phyloP scores from a whole-genome alignment of 2,113 vertebrate species.

The Lota lota region DNA sequence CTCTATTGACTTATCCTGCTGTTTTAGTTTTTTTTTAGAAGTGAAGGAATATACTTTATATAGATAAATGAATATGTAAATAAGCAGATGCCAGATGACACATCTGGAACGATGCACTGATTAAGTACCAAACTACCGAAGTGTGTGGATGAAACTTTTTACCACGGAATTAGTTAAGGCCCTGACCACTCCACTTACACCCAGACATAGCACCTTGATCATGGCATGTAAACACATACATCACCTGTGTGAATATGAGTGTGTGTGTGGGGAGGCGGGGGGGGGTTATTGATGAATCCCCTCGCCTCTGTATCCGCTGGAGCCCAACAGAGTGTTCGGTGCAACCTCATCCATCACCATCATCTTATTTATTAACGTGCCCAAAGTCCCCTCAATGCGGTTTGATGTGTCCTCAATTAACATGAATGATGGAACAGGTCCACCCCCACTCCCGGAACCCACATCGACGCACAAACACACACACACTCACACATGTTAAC shows the following conservation, averaged over 20 bases:
- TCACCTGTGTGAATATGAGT: too few relatives aligned
- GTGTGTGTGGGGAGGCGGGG: too few relatives aligned
- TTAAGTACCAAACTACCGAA: conserved; percentile 10
- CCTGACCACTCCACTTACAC: too few relatives aligned
- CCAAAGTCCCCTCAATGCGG: conserved; percentile 61
- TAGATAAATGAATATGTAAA: conserved; percentile 27
- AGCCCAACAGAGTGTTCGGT: conserved; percentile 50
- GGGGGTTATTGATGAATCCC: conserved; percentile 55
- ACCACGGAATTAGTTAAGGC: too few relatives aligned
- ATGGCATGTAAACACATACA: too few relatives aligned
- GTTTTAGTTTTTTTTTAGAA: too few relatives aligned
- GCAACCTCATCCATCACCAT: conserved; percentile 69
- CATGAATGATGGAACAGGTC: conserved; percentile 65
- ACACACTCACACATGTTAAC: conserved; percentile 16
- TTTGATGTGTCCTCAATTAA: conserved; percentile 76
- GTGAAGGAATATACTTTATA: too few relatives aligned
- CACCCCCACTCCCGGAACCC: conserved; percentile 15
- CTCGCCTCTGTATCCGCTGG: conserved; percentile 31
- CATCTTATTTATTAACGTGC: conserved; percentile 68
- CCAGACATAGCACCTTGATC: too few relatives aligned
- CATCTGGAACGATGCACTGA: conserved; percentile 15
- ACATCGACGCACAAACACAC: background rate
- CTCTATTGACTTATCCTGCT: too few relatives aligned
- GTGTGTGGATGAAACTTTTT: conserved; percentile 19
- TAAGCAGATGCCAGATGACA: conserved; percentile 20